Base-by-base conservation (phyloP, 2,113 vertebrate species). In the Seriola rivoliana region DNA sequence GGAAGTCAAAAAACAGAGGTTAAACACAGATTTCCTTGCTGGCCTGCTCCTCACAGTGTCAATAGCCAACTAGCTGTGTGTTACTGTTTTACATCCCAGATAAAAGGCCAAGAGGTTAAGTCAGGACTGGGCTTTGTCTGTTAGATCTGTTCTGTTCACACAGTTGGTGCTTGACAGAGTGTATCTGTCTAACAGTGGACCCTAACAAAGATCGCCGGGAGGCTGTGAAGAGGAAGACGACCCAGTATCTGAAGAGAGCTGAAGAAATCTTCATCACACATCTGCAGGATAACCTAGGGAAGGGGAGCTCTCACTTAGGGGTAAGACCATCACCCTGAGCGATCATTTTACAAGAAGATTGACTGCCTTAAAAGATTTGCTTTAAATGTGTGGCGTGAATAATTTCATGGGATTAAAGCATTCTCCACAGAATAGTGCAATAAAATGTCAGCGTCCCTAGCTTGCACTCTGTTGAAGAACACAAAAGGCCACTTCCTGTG, bases 191-290 rank as follows among this genome's bases (percentile, higher is more conserved):
- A 70, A 34, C 91, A 99, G 98, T 97, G 65, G 98, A 99, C 77
- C 97, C 98, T 48, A 99, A 99, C 93, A 97, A 97, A 88, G 98
- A 99, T 52, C 96, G 97, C 0, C 89, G 97, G 0, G 98, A 99
- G 89, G 98, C 98, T 0, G 98, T 99, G 69, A 99, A 98, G 88
- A 75, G 98, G 86, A 99, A 99, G 89, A 99, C 98, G 14, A 97
- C 97, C 0, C 97, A 99, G 86, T 99, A 99, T 90, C 94, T 99
- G 77, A 97, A 96, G 89, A 95, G 98, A n/a, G 98, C 98, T 0
- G 98, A 99, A 75, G 98, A 99, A 80, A 99, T 99, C 93, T 99
- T 99, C 89, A 99, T 95, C 36, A 98, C 97, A 80, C 98, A 99
- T 93, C 94, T 99, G 23, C 97, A 99, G 90, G 94, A 96, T 89